These are phyloP conservation scores for Benthosema pterotum DNA, from an alignment of 2,797 vertebrate species.

Conservation along the genomic window DNA sequence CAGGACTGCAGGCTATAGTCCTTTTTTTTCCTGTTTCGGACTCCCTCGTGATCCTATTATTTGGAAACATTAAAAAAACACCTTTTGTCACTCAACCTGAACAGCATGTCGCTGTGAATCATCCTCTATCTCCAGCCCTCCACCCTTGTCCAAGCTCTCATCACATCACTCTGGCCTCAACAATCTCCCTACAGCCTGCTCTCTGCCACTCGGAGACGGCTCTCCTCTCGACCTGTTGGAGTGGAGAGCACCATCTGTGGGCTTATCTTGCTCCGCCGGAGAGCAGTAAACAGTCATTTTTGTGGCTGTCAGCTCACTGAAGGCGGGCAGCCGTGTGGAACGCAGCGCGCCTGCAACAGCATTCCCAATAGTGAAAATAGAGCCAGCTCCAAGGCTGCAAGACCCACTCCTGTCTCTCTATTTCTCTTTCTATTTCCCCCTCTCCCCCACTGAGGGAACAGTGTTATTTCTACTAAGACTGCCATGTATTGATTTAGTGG, in stretches of 20 bases:
- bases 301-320: constrained; percentile 73
- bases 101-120: constrained; percentile 29
- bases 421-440: constrained; percentile 6
- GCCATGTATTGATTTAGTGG: constrained; percentile 62
- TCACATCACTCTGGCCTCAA: neutral
- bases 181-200: constrained; percentile 28
- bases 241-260: constrained; percentile 64
- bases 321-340: constrained; percentile 66
- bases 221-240: constrained; percentile 61
- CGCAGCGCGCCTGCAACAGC: constrained; percentile 45
- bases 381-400: constrained; percentile 46
- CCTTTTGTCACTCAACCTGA: neutral
- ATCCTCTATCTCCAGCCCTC: constrained; percentile 17
- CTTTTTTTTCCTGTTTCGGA: neutral
- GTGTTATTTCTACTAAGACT: constrained; percentile 51
- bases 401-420: constrained; percentile 8
- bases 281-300: constrained; percentile 79
- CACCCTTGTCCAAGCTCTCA: neutral
- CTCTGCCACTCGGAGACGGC: constrained; percentile 44
- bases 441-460: constrained; percentile 39
- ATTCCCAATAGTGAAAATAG: constrained; percentile 53
- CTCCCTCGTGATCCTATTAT: constrained; percentile 4
- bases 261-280: constrained; percentile 65
- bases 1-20: neutral
- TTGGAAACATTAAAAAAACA: constrained; percentile 17